phyloP scores from a whole-genome alignment of 2,113 vertebrate species.

The Myotis brandtii region DNA sequence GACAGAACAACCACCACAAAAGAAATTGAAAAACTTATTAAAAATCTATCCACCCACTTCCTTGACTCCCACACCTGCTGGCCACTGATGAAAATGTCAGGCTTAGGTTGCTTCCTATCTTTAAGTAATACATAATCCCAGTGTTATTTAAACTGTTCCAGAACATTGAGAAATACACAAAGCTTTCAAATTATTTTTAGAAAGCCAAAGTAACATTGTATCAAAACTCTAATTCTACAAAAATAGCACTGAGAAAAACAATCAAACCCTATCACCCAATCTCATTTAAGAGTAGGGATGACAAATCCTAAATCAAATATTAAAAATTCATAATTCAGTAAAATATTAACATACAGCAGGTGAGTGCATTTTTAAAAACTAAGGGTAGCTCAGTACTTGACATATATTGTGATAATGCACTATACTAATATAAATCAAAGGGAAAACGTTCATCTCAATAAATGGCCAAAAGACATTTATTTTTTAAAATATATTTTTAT shows the following conservation, averaged over 20 bases:
- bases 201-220: slow-evolving; percentile 52
- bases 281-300: neutral
- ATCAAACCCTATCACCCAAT: neutral
- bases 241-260: neutral
- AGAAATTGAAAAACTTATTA: neutral
- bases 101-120: neutral
- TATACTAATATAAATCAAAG: neutral
- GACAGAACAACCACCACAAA: neutral
- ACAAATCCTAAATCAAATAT: slow-evolving; percentile 42
- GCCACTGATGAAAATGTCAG: neutral
- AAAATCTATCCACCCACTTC: neutral
- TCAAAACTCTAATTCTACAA: slow-evolving; percentile 26
- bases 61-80: neutral
- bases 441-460: neutral
- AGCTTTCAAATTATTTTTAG: slow-evolving; percentile 57
- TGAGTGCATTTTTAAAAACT: neutral
- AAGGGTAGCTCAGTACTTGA: neutral
- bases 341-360: neutral
- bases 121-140: slow-evolving; percentile 49
- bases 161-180: neutral
- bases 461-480: neutral
- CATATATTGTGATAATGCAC: neutral
- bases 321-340: slow-evolving; percentile 18
- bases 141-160: neutral
- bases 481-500: no score